Conservation (phyloP, 2,888 invertebrate genomes). For the Macropis europaea region DNA sequence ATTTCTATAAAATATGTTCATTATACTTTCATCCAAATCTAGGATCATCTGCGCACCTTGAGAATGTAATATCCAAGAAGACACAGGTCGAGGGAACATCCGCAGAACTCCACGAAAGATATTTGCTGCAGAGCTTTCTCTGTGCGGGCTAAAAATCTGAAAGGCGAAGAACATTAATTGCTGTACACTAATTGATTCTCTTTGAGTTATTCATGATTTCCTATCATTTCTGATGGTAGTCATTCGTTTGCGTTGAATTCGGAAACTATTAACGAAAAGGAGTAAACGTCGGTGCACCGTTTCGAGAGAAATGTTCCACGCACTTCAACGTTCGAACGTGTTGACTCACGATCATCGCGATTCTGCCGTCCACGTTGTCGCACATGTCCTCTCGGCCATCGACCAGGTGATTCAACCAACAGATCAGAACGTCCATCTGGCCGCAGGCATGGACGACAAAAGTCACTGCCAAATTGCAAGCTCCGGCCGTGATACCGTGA, state of each 20-base stretch:
- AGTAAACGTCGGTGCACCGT: too few relatives aligned
- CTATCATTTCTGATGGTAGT: too few relatives aligned
- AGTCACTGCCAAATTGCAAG: slow-evolving; percentile 49
- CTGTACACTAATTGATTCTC: not conserved
- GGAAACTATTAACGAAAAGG: too few relatives aligned
- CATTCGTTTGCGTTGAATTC: too few relatives aligned
- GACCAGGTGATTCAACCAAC: slow-evolving; percentile 42
- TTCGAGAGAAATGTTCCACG: not conserved
- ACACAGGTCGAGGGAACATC: slow-evolving; percentile 70
- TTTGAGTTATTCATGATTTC: not conserved
- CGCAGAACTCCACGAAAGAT: slow-evolving; percentile 26
- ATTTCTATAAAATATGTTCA: too few relatives aligned
- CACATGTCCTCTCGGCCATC: slow-evolving; percentile 13
- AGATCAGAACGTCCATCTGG: slow-evolving; percentile 54
- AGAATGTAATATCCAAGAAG: slow-evolving; percentile 69
- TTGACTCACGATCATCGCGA: slow-evolving; percentile 39
- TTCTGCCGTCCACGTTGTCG: slow-evolving; percentile 4
- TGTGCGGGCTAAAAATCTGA: not conserved
- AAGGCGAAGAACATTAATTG: not conserved
- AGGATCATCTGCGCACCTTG: slow-evolving; percentile 63
- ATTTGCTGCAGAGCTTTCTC: not conserved
- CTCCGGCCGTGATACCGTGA: slow-evolving; percentile 32
- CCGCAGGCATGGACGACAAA: slow-evolving; percentile 63
- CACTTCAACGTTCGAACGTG: slow-evolving; percentile 47
- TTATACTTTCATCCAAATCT: not conserved